Evolutionary conservation across 2,888 invertebrate species (phyloP).

Genomic region (Dastarcus helophoroides): DNA sequence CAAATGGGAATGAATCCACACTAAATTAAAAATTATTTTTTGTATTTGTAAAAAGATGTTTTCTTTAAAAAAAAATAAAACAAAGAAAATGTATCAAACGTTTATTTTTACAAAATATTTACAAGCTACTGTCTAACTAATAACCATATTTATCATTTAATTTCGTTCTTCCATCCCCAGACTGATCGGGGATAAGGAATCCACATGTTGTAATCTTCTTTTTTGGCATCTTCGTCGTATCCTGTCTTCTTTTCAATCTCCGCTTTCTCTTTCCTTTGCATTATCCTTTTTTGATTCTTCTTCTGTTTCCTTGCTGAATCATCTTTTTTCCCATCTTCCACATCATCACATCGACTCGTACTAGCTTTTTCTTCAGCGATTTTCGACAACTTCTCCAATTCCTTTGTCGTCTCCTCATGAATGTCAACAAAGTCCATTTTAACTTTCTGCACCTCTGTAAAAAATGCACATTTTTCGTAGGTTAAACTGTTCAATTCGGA

Average conservation of each 20-base stretch:
- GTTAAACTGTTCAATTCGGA: slow-evolving; percentile 21
- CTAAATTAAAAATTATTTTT: too few species aligned
- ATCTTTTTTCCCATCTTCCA: slow-evolving; percentile 2
- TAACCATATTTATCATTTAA: slow-evolving; percentile 72
- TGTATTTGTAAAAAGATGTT: too few species aligned
- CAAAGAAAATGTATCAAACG: too few species aligned
- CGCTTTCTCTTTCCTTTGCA: slow-evolving; percentile 27
- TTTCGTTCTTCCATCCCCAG: slow-evolving; percentile 64
- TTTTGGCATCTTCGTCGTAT: slow-evolving; percentile 38
- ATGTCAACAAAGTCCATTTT: slow-evolving; percentile 21
- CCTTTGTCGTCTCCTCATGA: slow-evolving; percentile 20
- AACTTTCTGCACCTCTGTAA: slow-evolving; percentile 21
- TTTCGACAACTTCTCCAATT: slow-evolving; percentile 13
- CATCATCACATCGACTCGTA: not conserved
- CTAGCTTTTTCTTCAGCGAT: slow-evolving; percentile 7
- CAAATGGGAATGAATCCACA: too few species aligned
- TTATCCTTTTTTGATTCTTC: slow-evolving; percentile 29
- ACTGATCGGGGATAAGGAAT: slow-evolving; percentile 62
- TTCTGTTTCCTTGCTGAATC: slow-evolving; percentile 19
- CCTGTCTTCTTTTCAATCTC: slow-evolving; percentile 24
- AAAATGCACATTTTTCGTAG: slow-evolving; percentile 21
- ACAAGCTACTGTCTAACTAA: too few species aligned
- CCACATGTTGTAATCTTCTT: slow-evolving; percentile 65
- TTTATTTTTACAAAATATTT: too few species aligned
- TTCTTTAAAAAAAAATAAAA: too few species aligned